Base-by-base conservation (phyloP, 2,113 vertebrate species). In the Furnarius figulus region DNA sequence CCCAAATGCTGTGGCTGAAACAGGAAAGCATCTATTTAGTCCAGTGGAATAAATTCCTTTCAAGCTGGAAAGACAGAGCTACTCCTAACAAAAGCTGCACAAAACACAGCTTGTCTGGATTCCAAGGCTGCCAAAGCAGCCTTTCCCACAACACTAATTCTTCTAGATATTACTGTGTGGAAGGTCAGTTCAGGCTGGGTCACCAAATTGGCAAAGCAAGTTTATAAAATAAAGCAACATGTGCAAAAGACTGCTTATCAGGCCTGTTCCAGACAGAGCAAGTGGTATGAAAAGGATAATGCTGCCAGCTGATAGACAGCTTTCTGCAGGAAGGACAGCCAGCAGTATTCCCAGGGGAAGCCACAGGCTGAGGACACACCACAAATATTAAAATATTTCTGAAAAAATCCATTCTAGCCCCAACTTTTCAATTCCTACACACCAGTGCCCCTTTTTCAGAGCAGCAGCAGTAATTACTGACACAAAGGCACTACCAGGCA, bases 11-110 rank as follows among this genome's bases (percentile, higher is more conserved):
- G 6, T 58, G 39, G 65, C 37, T 93, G 86, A 92, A 94, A 89
- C 68, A 77, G 85, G 83, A 93, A 79, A 82, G 87, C 44, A 35
- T 59, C 78, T 75, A 91, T 93, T 76, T 61, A 97, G 78, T 93
- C 87, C 90, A 95, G 94, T 52, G 56, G 42, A 80, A 88, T 49
- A 70, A 88, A 82, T 14, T 35, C 21, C 33, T 55, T 35, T 46
- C 8, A 11, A 84, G 65, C 44, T 49, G 67, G 55, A 88, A 85
- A 44, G 42, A 39, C 35, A 83, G 74, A 89, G 52, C 55, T 58
- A 27, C 35, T 67, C 46, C 52, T 82, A 68, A 44, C 10, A 91
- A 56, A 81, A 81, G 42, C 87, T 73, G 75, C 21, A 76, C 20
- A 23, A 7, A 65, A 72, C 40, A 61, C 18, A 37, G 78, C 27